phyloP scores from a whole-genome alignment of 2,888 invertebrate genomes.

The Oscheius sp. region DNA sequence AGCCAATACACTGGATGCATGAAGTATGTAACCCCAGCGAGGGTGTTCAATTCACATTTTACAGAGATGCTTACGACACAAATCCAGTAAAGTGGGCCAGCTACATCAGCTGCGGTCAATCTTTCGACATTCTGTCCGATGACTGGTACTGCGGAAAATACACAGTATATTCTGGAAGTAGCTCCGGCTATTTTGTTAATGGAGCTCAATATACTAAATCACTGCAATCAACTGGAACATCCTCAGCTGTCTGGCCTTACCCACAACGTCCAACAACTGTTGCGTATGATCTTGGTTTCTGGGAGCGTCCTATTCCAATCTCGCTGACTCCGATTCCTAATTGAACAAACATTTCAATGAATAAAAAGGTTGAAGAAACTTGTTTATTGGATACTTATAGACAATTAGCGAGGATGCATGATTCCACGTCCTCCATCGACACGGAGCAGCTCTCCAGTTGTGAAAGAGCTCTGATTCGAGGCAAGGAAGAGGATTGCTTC shows the following conservation, averaged over 20 bases:
- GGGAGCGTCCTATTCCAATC: constrained; percentile 15
- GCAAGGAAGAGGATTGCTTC: constrained; percentile 90
- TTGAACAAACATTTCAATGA: neutral
- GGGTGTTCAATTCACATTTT: neutral
- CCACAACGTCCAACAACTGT: constrained; percentile 1
- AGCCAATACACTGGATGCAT: neutral
- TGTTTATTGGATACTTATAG: no score
- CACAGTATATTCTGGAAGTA: neutral
- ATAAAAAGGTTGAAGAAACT: neutral
- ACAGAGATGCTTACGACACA: neutral
- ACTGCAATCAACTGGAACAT: neutral
- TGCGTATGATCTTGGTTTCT: constrained; percentile 10
- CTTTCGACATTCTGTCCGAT: neutral
- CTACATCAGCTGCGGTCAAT: neutral
- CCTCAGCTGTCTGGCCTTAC: constrained; percentile 2
- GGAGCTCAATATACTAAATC: neutral
- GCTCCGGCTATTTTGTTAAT: neutral
- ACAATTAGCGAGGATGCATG: constrained; percentile 63
- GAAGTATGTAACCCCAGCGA: neutral
- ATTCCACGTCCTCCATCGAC: constrained; percentile 86
- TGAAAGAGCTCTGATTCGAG: constrained; percentile 85
- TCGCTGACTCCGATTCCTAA: neutral
- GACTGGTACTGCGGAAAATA: neutral
- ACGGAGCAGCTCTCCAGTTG: constrained; percentile 88
- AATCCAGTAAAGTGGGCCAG: neutral